These are phyloP conservation scores for Galago senegalensis DNA, from an alignment of 2,797 vertebrate species.

Conservation along the genomic window DNA sequence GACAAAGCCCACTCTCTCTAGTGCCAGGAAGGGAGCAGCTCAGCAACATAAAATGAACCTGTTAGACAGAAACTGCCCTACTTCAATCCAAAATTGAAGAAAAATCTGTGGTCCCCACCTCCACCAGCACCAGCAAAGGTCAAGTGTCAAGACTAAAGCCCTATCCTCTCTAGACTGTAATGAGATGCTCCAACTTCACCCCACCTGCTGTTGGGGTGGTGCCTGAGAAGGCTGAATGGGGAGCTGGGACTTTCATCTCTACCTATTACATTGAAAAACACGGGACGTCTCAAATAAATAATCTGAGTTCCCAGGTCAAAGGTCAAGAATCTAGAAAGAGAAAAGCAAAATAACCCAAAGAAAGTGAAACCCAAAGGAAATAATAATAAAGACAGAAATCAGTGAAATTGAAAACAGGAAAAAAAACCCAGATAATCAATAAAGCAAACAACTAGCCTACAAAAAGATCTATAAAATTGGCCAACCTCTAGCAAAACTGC, in stretches of 20 bases:
- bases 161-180: neutral
- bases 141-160: neutral
- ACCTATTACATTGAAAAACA: neutral
- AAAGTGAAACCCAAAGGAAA: slow-evolving; percentile 8
- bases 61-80: neutral
- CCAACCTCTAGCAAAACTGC: neutral
- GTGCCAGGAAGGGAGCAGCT: neutral
- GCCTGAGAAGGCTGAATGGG: neutral
- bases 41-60: neutral
- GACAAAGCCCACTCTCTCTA: neutral
- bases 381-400: neutral
- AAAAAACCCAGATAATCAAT: neutral
- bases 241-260: neutral
- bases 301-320: neutral
- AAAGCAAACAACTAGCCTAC: neutral
- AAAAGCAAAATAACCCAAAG: slow-evolving; percentile 33
- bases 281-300: neutral
- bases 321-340: neutral
- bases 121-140: neutral
- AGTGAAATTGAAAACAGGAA: neutral
- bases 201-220: neutral
- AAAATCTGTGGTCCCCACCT: neutral
- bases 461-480: neutral
- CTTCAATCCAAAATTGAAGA: neutral
- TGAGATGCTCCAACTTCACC: too few relatives aligned